Evolutionary conservation across 2,797 vertebrate species (phyloP).

Genomic region (Lemur catta): DNA sequence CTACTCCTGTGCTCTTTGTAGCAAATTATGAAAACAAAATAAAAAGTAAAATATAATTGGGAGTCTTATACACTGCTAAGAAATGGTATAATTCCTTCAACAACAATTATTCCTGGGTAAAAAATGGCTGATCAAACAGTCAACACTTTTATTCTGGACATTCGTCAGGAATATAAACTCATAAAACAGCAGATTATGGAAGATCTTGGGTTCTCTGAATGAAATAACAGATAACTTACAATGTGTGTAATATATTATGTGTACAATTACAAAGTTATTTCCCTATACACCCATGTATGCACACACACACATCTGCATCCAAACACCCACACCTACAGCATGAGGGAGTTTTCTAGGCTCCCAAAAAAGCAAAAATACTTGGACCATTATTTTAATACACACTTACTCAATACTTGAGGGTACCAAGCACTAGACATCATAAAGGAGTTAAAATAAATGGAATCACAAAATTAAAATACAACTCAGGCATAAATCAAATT

Average conservation of each 20-base stretch:
- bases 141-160: conserved; percentile 5
- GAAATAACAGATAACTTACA: not conserved
- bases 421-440: not conserved
- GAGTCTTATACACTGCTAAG: conserved; percentile 33
- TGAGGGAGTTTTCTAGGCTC: not conserved
- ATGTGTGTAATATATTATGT: too few relatives aligned
- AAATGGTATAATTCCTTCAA: conserved; percentile 59
- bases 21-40: conserved; percentile 63
- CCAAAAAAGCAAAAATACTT: not conserved
- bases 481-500: not conserved
- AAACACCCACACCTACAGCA: not conserved
- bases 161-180: conserved; percentile 42
- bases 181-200: conserved; percentile 34
- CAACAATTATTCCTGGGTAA: conserved; percentile 46
- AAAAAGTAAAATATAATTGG: conserved; percentile 58
- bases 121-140: conserved; percentile 47
- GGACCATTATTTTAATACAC: not conserved
- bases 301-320: not conserved
- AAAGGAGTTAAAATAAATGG: not conserved
- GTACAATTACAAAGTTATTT: not conserved
- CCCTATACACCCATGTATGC: not conserved
- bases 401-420: not conserved
- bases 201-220: conserved; percentile 7
- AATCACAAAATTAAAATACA: not conserved
- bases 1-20: conserved; percentile 34